Base-by-base conservation (phyloP, 2,888 invertebrate species). In the Xanthorhoe designata region DNA sequence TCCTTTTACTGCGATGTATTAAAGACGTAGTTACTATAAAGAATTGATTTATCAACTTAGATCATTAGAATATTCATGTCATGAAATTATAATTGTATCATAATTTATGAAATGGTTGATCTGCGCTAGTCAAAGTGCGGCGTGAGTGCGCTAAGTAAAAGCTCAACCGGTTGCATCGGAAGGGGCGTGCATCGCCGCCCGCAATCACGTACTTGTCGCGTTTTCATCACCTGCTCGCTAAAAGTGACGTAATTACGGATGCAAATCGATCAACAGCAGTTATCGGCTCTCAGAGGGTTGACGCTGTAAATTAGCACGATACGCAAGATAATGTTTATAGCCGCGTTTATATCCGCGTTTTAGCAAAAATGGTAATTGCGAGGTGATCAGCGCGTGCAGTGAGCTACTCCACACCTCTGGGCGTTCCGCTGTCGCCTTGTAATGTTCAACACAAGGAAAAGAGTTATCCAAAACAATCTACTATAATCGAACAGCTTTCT, bases 241-340 rank as follows among this genome's bases (percentile, higher is more conserved):
- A 89, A 91, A 90, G 90, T 92, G 91, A 92, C 87, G 91, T 90
- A 90, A 93, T 93, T 92, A 92, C 83, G 85, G 88, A 93, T 93
- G 93, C 92, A 93, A 92, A 92, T 93, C 90, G 91, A 91, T 92
- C 90, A 88, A 85, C 84, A 84, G 85, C 88, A 90, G 89, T 91
- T 92, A 93, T 90, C 91, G 85, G 77, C 83, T 81, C 86, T 84
- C 83, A 83, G 88, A 87, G 88, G 88, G 88, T 89, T 89, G 89
- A 90, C 88, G 89, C 85, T 86, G 88, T 84, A 88, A 91, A 91
- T 92, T 91, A 91, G 84, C 89, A 85, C 86, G 88, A 88, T 88
- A 89, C 88, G 85, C 87, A 82, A 89, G 83, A 88, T 89, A 86
- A 90, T 84, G 84, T 87, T 92, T 90, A 92, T 87, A 83, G 88